These are phyloP conservation scores for Heliocidaris erythrogramma DNA, from an alignment of 35 echinoderm and acorn worm genomes.

Conservation along the genomic window DNA sequence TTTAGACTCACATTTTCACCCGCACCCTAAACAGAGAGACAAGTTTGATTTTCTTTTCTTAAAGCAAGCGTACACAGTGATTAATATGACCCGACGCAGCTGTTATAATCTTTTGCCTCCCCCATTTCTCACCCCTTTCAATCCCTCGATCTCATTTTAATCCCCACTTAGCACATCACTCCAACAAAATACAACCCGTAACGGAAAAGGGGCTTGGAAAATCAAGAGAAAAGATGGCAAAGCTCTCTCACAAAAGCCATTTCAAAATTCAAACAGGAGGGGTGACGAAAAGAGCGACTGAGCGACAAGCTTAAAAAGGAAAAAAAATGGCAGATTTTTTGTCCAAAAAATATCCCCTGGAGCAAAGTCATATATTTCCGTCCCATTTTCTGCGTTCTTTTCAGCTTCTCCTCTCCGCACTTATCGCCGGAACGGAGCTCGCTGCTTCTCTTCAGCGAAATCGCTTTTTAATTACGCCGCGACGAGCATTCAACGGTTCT, in stretches of 20 bases:
- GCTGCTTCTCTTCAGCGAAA: neutral
- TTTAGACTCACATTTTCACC: neutral
- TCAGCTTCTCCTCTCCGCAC: neutral
- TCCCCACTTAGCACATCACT: neutral
- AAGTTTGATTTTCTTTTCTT: constrained; percentile 1
- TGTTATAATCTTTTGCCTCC: neutral
- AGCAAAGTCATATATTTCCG: constrained; percentile 1
- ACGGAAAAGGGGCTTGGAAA: neutral
- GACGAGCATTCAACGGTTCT: neutral
- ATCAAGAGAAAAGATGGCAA: neutral
- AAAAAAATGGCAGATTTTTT: neutral
- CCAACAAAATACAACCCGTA: constrained; percentile 9
- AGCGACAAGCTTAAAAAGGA: neutral
- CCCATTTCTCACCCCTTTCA: neutral
- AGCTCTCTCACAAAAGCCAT: neutral
- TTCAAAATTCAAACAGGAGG: constrained; percentile 15
- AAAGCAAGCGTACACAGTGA: neutral
- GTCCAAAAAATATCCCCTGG: constrained; percentile 1
- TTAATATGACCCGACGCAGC: neutral
- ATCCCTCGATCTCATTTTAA: constrained; percentile 4
- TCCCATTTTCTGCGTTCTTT: neutral
- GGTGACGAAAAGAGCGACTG: neutral
- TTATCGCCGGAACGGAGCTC: neutral
- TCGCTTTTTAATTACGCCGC: constrained; percentile 16
- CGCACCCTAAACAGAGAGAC: neutral